phyloP scores from a whole-genome alignment of 2,888 invertebrate species.

The Drosophila leonis region DNA sequence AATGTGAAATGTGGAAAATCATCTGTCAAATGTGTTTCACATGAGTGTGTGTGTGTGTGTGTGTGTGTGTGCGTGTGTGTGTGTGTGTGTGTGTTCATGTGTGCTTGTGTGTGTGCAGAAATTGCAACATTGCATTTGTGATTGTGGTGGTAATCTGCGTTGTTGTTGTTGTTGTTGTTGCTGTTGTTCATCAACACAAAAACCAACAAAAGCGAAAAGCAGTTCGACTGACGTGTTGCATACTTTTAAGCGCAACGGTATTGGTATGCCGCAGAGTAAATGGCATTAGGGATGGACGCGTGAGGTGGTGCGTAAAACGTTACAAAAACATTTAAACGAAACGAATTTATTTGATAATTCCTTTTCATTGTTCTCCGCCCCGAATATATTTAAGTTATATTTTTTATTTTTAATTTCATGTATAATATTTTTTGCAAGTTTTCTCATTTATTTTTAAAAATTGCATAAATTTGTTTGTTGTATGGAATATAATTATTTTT shows the following conservation, averaged over 20 bases:
- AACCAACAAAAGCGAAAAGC: constrained; percentile 9
- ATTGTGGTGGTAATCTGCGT: constrained; percentile 46
- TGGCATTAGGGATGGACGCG: constrained; percentile 13
- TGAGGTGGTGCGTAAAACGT: background rate
- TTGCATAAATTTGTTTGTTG: background rate
- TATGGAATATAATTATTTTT: background rate
- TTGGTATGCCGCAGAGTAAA: constrained; percentile 14
- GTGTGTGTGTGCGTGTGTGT: background rate
- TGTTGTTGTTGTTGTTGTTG: constrained; percentile 33
- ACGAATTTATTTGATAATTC: constrained; percentile 7
- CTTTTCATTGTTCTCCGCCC: background rate
- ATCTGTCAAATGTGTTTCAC: constrained; percentile 63
- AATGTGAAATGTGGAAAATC: constrained; percentile 71
- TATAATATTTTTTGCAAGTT: background rate
- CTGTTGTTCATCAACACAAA: constrained; percentile 16
- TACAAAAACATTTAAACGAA: constrained; percentile 3
- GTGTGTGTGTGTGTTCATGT: background rate
- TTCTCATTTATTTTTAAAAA: background rate
- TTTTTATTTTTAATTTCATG: background rate
- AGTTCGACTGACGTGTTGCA: constrained; percentile 49
- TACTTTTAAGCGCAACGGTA: constrained; percentile 55
- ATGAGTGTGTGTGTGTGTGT: background rate
- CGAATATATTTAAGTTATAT: too few species aligned
- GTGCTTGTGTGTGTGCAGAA: constrained; percentile 17
- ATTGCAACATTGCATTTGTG: constrained; percentile 47